Percentiles rank a stretch among this genome's conserved stretches.
These are phyloP conservation scores for Dunckerocampus dactyliophorus DNA, from an alignment of 2,113 vertebrate species.

Conservation along the genomic window DNA sequence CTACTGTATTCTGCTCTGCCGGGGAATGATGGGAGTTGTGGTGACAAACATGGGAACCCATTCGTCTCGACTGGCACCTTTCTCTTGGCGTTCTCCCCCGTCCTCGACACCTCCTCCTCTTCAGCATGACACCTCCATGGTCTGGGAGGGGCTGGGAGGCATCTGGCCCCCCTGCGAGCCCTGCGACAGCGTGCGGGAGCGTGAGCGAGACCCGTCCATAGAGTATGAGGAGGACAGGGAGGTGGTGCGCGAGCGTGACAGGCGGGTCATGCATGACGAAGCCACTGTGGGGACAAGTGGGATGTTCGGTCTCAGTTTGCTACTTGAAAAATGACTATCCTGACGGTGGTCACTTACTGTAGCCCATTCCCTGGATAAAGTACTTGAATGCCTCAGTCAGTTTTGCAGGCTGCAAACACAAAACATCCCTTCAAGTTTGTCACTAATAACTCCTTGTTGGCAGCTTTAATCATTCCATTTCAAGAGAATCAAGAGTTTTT, in stretches of 20 bases:
- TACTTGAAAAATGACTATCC: neutral
- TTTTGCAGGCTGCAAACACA: constrained; percentile 77
- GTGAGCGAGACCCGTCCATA: constrained; percentile 81
- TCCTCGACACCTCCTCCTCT: constrained; percentile 28
- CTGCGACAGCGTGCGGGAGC: constrained; percentile 85
- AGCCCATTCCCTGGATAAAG: constrained; percentile 97
- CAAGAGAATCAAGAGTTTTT: too few relatives aligned
- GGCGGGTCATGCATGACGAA: constrained; percentile 88
- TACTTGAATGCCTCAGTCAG: constrained; percentile 96
- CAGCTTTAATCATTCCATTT: neutral
- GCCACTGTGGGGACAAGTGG: constrained; percentile 68
- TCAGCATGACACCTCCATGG: constrained; percentile 90
- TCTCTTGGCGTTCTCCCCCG: constrained; percentile 8
- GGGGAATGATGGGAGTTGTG: constrained; percentile 47
- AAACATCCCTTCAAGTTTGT: neutral
- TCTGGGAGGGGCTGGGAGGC: constrained; percentile 79
- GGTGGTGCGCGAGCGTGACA: constrained; percentile 87
- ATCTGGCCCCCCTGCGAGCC: constrained; percentile 82
- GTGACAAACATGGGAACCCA: constrained; percentile 51
- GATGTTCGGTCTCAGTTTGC: neutral
- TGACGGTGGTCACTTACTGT: constrained; percentile 73
- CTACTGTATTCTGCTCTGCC: constrained; percentile 26
- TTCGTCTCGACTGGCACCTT: constrained; percentile 36
- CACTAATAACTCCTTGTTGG: neutral
- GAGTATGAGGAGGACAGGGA: constrained; percentile 86